These are phyloP conservation scores for Dromiciops gliroides DNA, from an alignment of 2,113 vertebrate genomes.

Conservation along the genomic window DNA sequence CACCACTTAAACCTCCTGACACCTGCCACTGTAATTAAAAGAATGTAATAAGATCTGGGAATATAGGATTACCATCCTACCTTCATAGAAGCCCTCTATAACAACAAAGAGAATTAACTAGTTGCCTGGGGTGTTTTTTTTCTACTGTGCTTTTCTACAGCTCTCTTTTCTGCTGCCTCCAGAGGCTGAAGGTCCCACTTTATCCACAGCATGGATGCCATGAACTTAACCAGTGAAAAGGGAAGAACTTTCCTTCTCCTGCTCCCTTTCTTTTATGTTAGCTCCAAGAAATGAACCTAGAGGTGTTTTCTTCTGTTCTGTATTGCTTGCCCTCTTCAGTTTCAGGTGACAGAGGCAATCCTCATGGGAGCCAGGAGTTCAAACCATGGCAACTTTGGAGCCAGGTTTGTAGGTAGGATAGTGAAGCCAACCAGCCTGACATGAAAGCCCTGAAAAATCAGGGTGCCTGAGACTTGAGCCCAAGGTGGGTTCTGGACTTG, in stretches of 20 bases:
- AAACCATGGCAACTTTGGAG: not conserved
- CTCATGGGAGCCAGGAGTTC: not conserved
- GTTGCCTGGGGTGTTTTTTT: not conserved
- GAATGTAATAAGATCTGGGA: constrained; percentile 5
- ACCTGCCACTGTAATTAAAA: constrained; percentile 27
- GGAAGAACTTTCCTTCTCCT: not conserved
- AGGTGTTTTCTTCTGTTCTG: not conserved
- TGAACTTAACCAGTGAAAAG: not conserved
- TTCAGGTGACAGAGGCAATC: not conserved
- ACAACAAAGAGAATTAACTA: constrained; percentile 32
- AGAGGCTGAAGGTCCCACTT: not conserved
- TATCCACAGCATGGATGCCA: not conserved
- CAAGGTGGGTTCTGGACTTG: not conserved
- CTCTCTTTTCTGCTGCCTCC: not conserved
- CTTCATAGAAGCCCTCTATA: constrained; percentile 29
- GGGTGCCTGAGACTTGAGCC: not conserved
- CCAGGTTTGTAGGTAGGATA: not conserved
- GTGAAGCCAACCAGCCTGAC: not conserved
- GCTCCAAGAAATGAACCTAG: not conserved
- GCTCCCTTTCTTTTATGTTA: not conserved
- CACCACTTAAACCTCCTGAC: constrained; percentile 36
- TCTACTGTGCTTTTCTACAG: not conserved
- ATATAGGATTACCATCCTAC: constrained; percentile 10
- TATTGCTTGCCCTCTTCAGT: not conserved
- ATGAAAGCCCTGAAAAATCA: not conserved